Evolutionary conservation across 2,888 invertebrate species (phyloP).

Genomic region (Lasioglossum leucozonium): DNA sequence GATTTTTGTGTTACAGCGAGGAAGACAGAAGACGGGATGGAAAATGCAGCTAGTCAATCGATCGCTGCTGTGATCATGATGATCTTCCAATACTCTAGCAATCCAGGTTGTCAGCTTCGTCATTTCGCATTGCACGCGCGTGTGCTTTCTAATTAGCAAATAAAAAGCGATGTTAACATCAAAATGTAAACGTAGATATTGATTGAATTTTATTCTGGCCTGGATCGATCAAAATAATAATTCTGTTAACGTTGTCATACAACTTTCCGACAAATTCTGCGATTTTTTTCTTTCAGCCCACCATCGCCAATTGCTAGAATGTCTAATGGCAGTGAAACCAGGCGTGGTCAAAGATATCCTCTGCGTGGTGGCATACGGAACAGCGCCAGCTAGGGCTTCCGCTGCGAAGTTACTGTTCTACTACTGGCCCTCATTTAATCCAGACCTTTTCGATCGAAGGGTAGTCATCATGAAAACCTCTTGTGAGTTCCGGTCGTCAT

Average conservation of each 20-base stretch:
- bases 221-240: too few species aligned
- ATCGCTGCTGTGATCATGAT: conserved; percentile 98
- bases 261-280: background rate
- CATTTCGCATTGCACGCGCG: background rate
- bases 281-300: conserved; percentile 88
- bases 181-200: background rate
- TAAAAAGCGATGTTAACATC: background rate
- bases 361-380: conserved; percentile 98
- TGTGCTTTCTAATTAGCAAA: background rate
- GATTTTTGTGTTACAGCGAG: conserved; percentile 86
- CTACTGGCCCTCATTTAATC: conserved; percentile 99
- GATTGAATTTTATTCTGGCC: too few species aligned
- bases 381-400: conserved; percentile 95
- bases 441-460: conserved; percentile 95
- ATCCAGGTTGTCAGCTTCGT: conserved; percentile 88
- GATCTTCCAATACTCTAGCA: conserved; percentile 97
- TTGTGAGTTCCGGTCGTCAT: conserved; percentile 85
- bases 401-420: conserved; percentile 98
- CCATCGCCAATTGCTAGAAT: conserved; percentile 98
- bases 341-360: conserved; percentile 96
- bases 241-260: too few species aligned
- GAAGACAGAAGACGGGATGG: conserved; percentile 90
- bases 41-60: conserved; percentile 93
- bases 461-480: conserved; percentile 94
- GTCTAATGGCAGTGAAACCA: conserved; percentile 96